Percentiles rank a stretch among this genome's conserved stretches.
Evolutionary conservation across 1,140 invertebrate genomes (phyloP).

Genomic region (Chelonus insularis): DNA sequence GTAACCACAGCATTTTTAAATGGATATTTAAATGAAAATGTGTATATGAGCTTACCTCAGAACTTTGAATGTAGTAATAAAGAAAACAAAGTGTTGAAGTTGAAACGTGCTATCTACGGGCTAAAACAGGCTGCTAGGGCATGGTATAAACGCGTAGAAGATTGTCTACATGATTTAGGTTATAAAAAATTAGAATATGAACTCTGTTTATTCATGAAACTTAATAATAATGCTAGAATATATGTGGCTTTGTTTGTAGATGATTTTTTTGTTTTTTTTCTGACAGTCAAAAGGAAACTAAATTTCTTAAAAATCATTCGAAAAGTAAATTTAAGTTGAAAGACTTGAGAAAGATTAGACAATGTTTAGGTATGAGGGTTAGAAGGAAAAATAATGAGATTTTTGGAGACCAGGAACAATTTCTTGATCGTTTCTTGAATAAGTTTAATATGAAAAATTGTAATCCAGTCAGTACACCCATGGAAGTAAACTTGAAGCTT

Average conservation of each 20-base stretch:
- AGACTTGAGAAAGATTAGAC: not conserved
- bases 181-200: slow-evolving; percentile 37
- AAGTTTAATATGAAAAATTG: not conserved
- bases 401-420: not conserved
- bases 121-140: slow-evolving; percentile 43
- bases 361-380: not conserved
- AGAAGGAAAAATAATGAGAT: not conserved
- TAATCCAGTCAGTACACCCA: not conserved
- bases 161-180: slow-evolving; percentile 33
- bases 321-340: not conserved
- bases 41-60: slow-evolving; percentile 46
- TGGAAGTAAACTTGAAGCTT: not conserved
- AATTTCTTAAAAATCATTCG: not conserved
- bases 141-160: slow-evolving; percentile 40
- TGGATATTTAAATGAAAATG: slow-evolving; percentile 41
- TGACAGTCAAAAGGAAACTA: not conserved
- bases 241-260: slow-evolving; percentile 48
- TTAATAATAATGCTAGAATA: slow-evolving; percentile 24
- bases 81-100: slow-evolving; percentile 34
- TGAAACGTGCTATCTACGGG: slow-evolving; percentile 46
- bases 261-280: slow-evolving; percentile 38
- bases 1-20: slow-evolving; percentile 51
- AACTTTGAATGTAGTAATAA: slow-evolving; percentile 23
- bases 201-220: slow-evolving; percentile 44
- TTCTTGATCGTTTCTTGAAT: not conserved